Evolutionary conservation across 2,797 vertebrate species (phyloP).

Genomic region (Zalophus californianus): DNA sequence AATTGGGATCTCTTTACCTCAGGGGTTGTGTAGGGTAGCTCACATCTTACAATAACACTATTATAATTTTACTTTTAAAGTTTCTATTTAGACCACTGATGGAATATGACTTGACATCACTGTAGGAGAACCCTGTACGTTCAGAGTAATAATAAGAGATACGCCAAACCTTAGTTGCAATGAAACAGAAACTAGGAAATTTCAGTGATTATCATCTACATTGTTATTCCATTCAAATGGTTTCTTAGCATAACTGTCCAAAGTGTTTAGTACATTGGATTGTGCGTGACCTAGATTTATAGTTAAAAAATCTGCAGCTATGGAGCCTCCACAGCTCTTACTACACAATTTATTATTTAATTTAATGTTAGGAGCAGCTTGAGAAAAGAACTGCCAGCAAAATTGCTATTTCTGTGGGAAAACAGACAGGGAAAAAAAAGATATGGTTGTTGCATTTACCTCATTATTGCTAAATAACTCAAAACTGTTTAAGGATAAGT

Average conservation of each 20-base stretch:
- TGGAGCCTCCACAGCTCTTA: not conserved
- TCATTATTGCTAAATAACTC: conserved; percentile 6
- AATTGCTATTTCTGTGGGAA: not conserved
- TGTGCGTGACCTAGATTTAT: not conserved
- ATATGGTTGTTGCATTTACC: not conserved
- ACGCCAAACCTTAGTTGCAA: not conserved
- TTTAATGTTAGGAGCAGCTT: not conserved
- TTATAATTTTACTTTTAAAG: not conserved
- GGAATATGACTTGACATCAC: not conserved
- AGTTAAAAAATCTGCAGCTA: not conserved
- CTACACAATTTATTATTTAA: not conserved
- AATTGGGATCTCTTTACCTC: not conserved
- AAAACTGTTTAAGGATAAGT: not conserved
- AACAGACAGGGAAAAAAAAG: not conserved
- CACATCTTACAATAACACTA: not conserved
- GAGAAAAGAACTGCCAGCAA: not conserved
- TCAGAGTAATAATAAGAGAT: not conserved
- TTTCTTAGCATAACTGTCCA: not conserved
- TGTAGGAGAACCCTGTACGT: not conserved
- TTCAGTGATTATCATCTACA: not conserved
- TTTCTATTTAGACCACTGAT: not conserved
- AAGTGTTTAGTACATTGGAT: not conserved
- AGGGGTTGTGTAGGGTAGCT: not conserved
- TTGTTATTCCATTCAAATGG: not conserved
- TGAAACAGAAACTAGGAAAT: not conserved